A percentile compares a stretch with the other conserved stretches of the same genome.
Conservation (phyloP, 2,797 vertebrate genomes). For the Eurystomus glaucurus region DNA sequence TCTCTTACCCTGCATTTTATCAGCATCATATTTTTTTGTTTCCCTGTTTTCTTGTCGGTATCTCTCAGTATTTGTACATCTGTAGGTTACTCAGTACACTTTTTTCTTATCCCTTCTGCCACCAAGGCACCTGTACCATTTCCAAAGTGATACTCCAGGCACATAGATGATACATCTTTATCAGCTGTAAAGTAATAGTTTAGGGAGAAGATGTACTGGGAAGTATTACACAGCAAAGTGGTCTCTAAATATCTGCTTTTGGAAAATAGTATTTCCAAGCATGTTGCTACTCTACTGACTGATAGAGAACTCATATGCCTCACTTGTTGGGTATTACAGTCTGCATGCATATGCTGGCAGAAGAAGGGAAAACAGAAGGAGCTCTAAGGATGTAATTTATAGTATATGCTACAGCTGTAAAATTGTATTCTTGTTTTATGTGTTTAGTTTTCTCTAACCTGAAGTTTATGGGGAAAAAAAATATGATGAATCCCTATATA, state of each 20-base stretch:
- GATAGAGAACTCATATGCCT: not conserved
- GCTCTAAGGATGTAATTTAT: not conserved
- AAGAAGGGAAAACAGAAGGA: not conserved
- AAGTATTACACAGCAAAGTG: not conserved
- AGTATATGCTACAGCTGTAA: conserved; percentile 1
- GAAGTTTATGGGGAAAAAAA: not conserved
- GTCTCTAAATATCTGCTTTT: not conserved
- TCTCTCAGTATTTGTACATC: not conserved
- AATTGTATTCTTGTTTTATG: conserved; percentile 45
- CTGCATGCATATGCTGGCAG: not conserved
- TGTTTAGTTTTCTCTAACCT: conserved; percentile 52
- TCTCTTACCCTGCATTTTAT: conserved; percentile 29
- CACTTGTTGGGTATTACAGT: not conserved
- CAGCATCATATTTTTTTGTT: not conserved
- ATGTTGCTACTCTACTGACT: not conserved
- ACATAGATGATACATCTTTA: not conserved
- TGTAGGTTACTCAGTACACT: conserved; percentile 14
- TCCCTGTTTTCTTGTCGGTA: conserved; percentile 20
- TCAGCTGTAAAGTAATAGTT: not conserved
- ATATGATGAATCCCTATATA: not conserved
- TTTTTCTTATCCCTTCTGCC: conserved; percentile 41
- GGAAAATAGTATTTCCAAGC: not conserved
- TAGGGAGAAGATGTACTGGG: not conserved
- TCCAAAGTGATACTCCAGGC: not conserved
- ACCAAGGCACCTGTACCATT: conserved; percentile 38